A percentile compares a stretch with the other conserved stretches of the same genome.
phyloP scores from a whole-genome alignment of 2,888 invertebrate genomes.

The Parnassius apollo region DNA sequence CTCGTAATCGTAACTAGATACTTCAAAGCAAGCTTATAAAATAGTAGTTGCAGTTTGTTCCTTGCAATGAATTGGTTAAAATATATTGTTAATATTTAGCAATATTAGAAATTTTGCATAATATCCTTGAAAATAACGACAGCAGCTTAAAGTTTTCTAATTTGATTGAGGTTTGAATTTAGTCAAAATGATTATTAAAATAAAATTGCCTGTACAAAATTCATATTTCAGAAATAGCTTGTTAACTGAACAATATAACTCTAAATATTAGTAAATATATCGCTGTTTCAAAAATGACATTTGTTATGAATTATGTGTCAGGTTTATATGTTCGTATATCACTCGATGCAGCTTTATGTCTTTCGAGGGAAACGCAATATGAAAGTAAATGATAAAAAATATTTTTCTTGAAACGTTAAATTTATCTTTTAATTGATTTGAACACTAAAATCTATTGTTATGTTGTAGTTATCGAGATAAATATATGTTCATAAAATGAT shows the following conservation, averaged over 20 bases:
- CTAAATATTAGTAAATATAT: background rate
- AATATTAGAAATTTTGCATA: background rate
- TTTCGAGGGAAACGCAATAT: constrained; percentile 5
- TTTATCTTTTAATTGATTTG: too few species aligned
- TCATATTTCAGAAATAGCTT: too few species aligned
- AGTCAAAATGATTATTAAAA: too few species aligned
- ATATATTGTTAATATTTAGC: background rate
- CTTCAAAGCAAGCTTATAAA: too few species aligned
- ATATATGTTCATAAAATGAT: too few species aligned
- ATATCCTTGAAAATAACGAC: background rate
- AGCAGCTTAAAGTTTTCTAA: background rate
- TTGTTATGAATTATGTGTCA: constrained; percentile 9
- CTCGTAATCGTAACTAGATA: constrained; percentile 13
- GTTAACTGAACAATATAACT: too few species aligned
- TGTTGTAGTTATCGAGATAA: too few species aligned
- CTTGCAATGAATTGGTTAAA: too few species aligned
- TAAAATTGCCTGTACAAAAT: too few species aligned
- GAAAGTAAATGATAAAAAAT: constrained; percentile 2
- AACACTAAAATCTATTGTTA: too few species aligned
- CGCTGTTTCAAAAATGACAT: constrained; percentile 9
- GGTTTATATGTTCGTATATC: constrained; percentile 14
- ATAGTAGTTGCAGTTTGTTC: too few species aligned
- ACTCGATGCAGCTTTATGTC: constrained; percentile 17
- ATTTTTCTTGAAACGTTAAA: constrained; percentile 1
- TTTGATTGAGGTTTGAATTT: too few species aligned